These are phyloP conservation scores for Scarus forsteni DNA, from an alignment of 2,797 vertebrate species.

Conservation along the genomic window DNA sequence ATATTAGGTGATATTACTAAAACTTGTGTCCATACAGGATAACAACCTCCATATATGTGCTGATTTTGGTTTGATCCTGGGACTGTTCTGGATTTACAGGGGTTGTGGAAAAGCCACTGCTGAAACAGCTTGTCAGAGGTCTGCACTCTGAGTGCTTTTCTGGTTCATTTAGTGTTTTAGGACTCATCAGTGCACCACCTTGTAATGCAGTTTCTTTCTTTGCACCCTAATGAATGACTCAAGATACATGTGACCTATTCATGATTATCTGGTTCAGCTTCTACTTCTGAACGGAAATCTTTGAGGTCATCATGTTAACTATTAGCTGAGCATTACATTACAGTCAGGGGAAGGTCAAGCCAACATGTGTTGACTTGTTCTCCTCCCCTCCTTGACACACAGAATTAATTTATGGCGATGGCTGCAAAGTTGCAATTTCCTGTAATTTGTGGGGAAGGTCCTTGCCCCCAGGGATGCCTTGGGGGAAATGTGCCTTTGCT, in stretches of 20 bases:
- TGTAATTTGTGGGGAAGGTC: conserved; percentile 47
- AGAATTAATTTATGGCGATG: conserved; percentile 49
- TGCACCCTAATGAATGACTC: conserved; percentile 20
- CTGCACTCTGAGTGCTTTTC: no score
- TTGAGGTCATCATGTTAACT: conserved; percentile 37
- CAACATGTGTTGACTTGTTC: conserved; percentile 54
- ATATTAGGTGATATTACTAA: no score
- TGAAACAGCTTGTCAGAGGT: no score
- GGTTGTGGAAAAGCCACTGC: no score
- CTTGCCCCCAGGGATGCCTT: conserved; percentile 11
- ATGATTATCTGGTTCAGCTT: conserved; percentile 49
- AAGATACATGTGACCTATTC: conserved; percentile 45
- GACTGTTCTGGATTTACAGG: no score
- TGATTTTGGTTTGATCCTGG: no score
- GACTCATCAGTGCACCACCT: no score
- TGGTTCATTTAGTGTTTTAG: no score
- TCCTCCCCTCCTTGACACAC: conserved; percentile 30
- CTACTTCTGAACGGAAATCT: conserved; percentile 55
- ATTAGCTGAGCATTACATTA: conserved; percentile 57
- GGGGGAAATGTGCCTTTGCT: conserved; percentile 17
- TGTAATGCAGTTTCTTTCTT: background rate
- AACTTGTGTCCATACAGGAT: no score
- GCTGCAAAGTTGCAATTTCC: conserved; percentile 67
- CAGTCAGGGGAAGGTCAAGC: conserved; percentile 46
- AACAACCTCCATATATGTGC: no score